phyloP scores from a whole-genome alignment of 2,888 invertebrate species.

The Dendrolimus houi region DNA sequence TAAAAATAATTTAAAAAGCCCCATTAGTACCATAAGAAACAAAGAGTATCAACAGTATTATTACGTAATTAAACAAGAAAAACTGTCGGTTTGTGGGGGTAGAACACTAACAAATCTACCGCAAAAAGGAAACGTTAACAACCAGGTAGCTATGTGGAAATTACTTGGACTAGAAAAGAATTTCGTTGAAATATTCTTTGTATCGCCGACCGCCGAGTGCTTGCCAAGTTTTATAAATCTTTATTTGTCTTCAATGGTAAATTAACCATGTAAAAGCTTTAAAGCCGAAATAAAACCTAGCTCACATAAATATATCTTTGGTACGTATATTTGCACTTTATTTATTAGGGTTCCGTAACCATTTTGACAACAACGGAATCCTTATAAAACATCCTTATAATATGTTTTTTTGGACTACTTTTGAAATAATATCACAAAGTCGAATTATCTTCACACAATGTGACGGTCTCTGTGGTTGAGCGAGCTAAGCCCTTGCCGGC shows the following conservation, averaged over 20 bases:
- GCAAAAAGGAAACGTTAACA: conserved; percentile 54
- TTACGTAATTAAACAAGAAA: conserved; percentile 50
- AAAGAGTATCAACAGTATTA: conserved; percentile 26
- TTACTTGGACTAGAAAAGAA: conserved; percentile 41
- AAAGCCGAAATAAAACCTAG: neutral
- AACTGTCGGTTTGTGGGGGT: conserved; percentile 31
- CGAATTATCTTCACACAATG: no score
- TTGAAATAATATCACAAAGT: no score
- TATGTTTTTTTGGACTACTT: no score
- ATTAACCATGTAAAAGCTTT: neutral
- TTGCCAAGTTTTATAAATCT: neutral
- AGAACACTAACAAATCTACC: conserved; percentile 57
- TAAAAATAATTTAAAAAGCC: neutral
- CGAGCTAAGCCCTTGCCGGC: no score
- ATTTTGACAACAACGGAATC: no score
- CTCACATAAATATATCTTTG: no score
- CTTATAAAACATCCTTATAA: no score
- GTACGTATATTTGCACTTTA: no score
- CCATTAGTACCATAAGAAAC: neutral
- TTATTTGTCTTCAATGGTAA: neutral
- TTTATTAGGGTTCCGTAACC: no score
- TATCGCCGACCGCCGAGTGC: neutral
- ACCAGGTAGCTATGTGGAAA: conserved; percentile 53
- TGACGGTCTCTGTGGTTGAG: no score
- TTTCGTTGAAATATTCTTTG: conserved; percentile 37